These are phyloP conservation scores for Pristionchus maxplancki DNA, from an alignment of 2,888 invertebrate species.

Conservation along the genomic window DNA sequence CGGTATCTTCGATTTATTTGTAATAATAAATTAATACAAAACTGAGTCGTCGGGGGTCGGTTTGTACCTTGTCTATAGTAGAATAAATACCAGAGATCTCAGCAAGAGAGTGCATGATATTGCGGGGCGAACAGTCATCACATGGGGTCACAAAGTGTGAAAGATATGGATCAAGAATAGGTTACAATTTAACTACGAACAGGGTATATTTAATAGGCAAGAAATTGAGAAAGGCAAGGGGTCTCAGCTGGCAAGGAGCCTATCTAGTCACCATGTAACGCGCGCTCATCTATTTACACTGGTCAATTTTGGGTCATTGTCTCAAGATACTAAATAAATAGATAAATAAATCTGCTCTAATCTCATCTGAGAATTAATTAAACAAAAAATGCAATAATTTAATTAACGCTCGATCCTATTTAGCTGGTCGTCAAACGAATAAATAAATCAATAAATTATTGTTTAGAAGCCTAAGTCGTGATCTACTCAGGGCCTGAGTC, in stretches of 20 bases:
- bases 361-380: neutral
- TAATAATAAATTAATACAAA: neutral
- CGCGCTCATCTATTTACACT: neutral
- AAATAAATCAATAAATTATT: neutral
- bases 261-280: neutral
- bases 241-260: conserved; percentile 3
- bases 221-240: neutral
- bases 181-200: neutral
- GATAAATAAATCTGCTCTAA: neutral
- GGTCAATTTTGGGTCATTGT: neutral
- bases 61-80: conserved; percentile 18
- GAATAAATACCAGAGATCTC: neutral
- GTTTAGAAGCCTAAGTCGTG: neutral
- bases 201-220: neutral
- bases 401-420: neutral
- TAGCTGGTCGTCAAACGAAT: no score
- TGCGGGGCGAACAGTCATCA: neutral
- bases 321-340: neutral
- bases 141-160: conserved; percentile 21
- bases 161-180: neutral
- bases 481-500: no score
- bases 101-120: conserved; percentile 12
- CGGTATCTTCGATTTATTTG: conserved; percentile 7
- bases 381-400: no score
- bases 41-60: neutral